These are phyloP conservation scores for Regulus satrapa DNA, from an alignment of 2,113 vertebrate species.

Conservation along the genomic window DNA sequence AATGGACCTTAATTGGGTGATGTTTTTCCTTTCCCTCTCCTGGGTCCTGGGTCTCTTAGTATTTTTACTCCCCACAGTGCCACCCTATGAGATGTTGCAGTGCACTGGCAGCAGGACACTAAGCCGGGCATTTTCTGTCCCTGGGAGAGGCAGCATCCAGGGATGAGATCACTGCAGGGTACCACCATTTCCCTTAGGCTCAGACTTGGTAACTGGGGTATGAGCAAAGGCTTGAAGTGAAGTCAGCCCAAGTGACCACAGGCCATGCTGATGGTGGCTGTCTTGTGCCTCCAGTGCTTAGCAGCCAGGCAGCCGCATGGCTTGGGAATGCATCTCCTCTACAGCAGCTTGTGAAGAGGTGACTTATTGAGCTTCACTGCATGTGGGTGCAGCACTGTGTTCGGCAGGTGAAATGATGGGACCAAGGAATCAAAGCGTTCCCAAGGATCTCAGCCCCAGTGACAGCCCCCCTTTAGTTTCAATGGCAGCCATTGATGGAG, in stretches of 20 bases:
- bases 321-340: not conserved
- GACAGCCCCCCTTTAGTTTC: not conserved
- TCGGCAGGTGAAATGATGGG: not conserved
- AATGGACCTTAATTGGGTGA: rapidly evolving
- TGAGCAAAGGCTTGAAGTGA: not conserved
- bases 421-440: rapidly evolving
- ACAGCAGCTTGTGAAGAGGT: not conserved
- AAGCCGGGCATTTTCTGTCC: not conserved
- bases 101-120: not conserved
- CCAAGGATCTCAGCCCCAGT: not conserved
- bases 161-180: not conserved
- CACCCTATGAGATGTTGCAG: not conserved
- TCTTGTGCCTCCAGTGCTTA: not conserved
- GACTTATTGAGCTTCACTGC: not conserved
- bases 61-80: not conserved
- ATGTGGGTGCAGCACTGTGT: not conserved
- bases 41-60: not conserved
- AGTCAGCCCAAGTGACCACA: not conserved
- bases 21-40: not conserved
- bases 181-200: not conserved
- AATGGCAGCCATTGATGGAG: not conserved
- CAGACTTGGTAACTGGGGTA: not conserved
- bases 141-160: not conserved
- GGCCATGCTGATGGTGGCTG: not conserved
- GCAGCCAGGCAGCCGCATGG: not conserved